Evolutionary conservation across 1,140 invertebrate genomes (phyloP), one percentile per base, ranked within the genome.

Genomic region (Musca vetustissima): DNA sequence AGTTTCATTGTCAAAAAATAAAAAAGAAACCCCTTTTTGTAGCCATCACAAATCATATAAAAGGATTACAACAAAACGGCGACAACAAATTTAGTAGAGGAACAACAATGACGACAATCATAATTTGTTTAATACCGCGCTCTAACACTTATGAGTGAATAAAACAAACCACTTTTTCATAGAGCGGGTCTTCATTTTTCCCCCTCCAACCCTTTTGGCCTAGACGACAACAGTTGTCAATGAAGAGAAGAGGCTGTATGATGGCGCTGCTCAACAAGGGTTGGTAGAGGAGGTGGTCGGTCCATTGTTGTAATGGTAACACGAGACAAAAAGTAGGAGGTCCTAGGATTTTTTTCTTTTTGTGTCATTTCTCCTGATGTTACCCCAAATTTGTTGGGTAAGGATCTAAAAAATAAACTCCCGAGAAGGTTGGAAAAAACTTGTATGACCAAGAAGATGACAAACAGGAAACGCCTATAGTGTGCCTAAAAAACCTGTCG

Each of bases 241-340:
- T n/a, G n/a, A n/a, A n/a, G n/a, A n/a, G n/a, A n/a, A n/a, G n/a
- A n/a, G n/a, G n/a, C n/a, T 28, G 8, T 8, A 28, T 4, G 36
- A 43, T 43, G 36, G 6, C 13, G 36, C 36, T 13, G 36, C 36
- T 43, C 28, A 43, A 43, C 36, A 43, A 13, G 36, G 36, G 36
- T 43, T 43, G 36, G 36, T 4, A 43, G 36, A 43, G 13, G 36
- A 28, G 28, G 3, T 28, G 36, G 11, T n/a, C n/a, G n/a, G n/a
- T n/a, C 36, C 36, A 43, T 43, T 43, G 36, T 43, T 43, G 36
- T 43, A 43, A 43, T 8, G 36, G 61, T 52, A 64, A 64, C 52
- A 66, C 59, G 68, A 69, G 68, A 69, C 68, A 69, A 69, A 69
- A 69, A 69, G 68, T 69, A 69, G 64, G 68, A 65, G 68, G 61